Conservation (phyloP, 2,888 invertebrate species). For the Mystacides longicornis region DNA sequence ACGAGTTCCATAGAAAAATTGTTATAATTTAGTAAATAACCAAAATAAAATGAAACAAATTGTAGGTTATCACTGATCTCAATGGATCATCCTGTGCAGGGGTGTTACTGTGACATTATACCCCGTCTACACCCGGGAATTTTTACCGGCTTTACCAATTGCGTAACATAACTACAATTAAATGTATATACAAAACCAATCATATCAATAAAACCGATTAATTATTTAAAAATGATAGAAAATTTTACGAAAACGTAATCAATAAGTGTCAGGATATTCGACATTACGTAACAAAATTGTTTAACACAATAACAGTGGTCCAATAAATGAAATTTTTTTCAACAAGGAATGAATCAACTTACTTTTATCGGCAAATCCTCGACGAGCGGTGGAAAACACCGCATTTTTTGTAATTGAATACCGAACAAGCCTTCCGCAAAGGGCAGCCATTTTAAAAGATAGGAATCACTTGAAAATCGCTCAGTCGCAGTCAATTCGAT, state of each 20-base stretch:
- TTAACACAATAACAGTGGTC: conserved; percentile 31
- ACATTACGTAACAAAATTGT: conserved; percentile 47
- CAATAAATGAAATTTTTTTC: background rate
- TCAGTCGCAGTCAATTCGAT: conserved; percentile 9
- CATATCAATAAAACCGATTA: too few relatives aligned
- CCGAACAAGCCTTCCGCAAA: conserved; percentile 64
- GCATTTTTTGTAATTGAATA: conserved; percentile 59
- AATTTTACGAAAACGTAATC: conserved; percentile 8
- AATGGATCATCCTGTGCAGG: too few relatives aligned
- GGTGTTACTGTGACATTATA: too few relatives aligned
- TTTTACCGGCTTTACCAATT: too few relatives aligned
- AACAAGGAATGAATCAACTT: conserved; percentile 35
- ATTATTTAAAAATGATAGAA: background rate
- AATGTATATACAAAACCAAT: too few relatives aligned
- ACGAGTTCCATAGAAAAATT: too few relatives aligned
- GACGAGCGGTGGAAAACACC: conserved; percentile 52
- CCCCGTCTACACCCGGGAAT: too few relatives aligned
- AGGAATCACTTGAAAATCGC: conserved; percentile 12
- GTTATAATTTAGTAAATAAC: too few relatives aligned
- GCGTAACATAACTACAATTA: too few relatives aligned
- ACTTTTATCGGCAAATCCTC: conserved; percentile 59
- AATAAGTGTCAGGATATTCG: conserved; percentile 29
- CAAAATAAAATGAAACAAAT: too few relatives aligned
- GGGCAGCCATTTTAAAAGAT: conserved; percentile 60
- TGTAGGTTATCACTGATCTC: too few relatives aligned